A percentile compares a stretch with the other conserved stretches of the same genome.
Conservation (phyloP, 2,888 invertebrate species). For the Encarsia formosa region DNA sequence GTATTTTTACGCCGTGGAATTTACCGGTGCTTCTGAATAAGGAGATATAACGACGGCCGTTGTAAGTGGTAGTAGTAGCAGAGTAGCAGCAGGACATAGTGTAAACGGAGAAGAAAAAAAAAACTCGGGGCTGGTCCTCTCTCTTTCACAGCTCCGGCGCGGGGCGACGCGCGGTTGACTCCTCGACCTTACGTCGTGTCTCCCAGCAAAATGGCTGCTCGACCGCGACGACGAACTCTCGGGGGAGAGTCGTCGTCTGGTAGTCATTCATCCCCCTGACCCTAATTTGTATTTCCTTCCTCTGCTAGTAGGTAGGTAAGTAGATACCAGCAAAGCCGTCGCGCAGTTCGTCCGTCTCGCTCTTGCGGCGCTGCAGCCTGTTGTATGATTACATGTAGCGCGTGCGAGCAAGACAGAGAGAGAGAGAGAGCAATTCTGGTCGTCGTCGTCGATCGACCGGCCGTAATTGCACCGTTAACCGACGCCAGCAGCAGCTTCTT, state of each 20-base stretch:
- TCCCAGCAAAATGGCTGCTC: constrained; percentile 21
- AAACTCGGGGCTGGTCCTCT: neutral
- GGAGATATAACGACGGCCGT: neutral
- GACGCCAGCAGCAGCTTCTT: constrained; percentile 8
- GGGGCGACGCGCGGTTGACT: neutral
- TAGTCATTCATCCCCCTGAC: neutral
- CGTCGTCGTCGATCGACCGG: constrained; percentile 23
- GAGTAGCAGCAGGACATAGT: neutral
- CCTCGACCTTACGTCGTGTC: neutral
- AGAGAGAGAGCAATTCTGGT: constrained; percentile 14
- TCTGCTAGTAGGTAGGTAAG: neutral
- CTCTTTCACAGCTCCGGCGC: neutral
- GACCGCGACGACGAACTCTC: constrained; percentile 10
- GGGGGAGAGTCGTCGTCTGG: neutral
- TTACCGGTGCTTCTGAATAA: no score
- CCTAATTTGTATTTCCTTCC: neutral
- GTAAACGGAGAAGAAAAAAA: no score
- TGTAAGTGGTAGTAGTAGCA: neutral
- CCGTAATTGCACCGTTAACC: constrained; percentile 31
- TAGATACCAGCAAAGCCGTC: neutral
- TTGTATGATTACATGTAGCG: neutral
- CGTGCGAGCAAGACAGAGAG: neutral
- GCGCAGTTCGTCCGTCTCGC: neutral
- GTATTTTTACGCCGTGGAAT: neutral
- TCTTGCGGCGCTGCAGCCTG: neutral